Evolutionary conservation across 1,140 invertebrate genomes (phyloP), one percentile per base, ranked within the genome.

Genomic region (Drosophila azteca): DNA sequence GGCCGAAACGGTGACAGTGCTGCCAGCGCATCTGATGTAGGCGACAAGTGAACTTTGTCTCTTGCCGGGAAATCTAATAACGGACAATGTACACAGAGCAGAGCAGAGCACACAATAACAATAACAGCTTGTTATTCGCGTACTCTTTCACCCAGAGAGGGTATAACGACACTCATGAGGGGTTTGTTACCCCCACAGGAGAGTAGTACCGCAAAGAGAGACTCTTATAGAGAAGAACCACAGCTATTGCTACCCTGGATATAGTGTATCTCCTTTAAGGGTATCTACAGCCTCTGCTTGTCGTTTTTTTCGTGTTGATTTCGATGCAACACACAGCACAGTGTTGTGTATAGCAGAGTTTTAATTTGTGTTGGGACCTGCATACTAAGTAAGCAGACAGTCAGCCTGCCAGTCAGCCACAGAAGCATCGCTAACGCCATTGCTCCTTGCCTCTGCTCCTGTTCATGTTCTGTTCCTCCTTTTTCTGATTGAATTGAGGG

Each of bases 41-140:
- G 66, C 57, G 59, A 68, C 66, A 76, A 76, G 73, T 77, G 81
- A 85, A 85, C 63, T 85, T 85, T 80, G 80, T 48, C 77, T 58
- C 81, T 75, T 69, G 70, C 68, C 55, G 74, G 52, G 48, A 80
- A 84, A 84, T 85, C 80, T 84, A 84, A 84, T 84, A 84, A 84
- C 55, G 62, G 63, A 60, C 73, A 80, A 60, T 72, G 57, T 31
- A 63, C 71, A 75, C 35, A 31, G 7, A 39, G 9, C 8, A 7
- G 6, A 31, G 29, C 6, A 35, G 8, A 29, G 31, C 31, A 31
- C 8, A 31, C 9, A 74, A 76, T 64, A 82, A 80, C 81, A 77
- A 77, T 85, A 80, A 85, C 63, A 73, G 66, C 9, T 39, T 39
- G 35, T 39, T 39, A 39, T 39, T 39, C 8, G 35, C 35, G 3